phyloP scores from a whole-genome alignment of 1,140 invertebrate species.

The Anastrepha obliqua region DNA sequence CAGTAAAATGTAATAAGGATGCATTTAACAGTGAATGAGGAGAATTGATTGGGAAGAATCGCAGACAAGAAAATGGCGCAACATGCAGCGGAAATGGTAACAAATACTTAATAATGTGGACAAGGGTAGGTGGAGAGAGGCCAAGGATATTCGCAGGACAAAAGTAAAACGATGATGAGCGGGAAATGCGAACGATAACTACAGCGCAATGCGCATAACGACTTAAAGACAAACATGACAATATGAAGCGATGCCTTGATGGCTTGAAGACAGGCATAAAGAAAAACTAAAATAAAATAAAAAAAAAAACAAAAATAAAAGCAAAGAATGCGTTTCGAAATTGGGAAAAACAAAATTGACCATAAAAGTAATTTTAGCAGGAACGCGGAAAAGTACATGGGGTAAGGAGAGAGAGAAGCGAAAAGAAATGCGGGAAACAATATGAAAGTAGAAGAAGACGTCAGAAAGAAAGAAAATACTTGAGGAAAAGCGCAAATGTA shows the following conservation, averaged over 20 bases:
- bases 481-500: no score
- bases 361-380: no score
- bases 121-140: background rate
- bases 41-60: slow-evolving; percentile 8
- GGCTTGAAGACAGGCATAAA: background rate
- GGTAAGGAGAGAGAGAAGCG: no score
- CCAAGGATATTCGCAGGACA: background rate
- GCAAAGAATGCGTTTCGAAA: no score
- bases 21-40: background rate
- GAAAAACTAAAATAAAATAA: background rate
- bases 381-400: no score
- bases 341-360: no score
- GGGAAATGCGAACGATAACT: background rate
- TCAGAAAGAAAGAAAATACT: no score
- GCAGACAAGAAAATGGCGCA: background rate
- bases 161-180: background rate
- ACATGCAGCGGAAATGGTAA: background rate
- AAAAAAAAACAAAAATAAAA: background rate
- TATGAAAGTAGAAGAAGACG: no score
- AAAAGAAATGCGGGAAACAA: no score
- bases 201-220: background rate
- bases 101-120: slow-evolving; percentile 26
- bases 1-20: background rate
- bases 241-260: background rate
- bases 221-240: background rate